phyloP scores from a whole-genome alignment of 1,140 invertebrate species.

The Arctopsyche grandis region DNA sequence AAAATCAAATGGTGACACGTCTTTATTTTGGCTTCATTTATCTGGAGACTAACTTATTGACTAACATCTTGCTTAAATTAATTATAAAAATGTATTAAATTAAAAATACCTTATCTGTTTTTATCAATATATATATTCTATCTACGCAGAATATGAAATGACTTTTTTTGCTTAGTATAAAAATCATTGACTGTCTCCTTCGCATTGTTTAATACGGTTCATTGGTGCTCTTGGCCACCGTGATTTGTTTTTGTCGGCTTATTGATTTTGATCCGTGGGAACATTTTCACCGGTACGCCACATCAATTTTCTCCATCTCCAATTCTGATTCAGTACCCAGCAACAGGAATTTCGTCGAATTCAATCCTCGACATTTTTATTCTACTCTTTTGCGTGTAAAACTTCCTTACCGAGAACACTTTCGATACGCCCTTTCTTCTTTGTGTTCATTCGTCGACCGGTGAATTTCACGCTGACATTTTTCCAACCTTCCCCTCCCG shows the following conservation, averaged over 20 bases:
- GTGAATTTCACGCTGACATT: neutral
- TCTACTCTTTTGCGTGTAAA: no score
- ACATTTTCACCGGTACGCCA: constrained; percentile 5
- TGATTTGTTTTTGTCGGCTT: constrained; percentile 28
- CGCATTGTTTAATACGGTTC: neutral
- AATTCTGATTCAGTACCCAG: neutral
- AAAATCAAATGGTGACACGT: no score
- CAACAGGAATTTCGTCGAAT: neutral
- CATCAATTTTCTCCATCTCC: neutral
- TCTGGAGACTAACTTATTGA: no score
- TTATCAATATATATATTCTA: no score
- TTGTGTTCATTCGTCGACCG: neutral
- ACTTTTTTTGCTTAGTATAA: no score
- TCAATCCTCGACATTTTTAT: neutral
- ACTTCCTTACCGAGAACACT: constrained; percentile 24
- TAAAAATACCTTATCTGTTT: no score
- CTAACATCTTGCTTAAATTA: no score
- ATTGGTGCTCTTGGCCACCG: neutral
- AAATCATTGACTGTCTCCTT: no score
- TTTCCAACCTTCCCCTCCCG: neutral
- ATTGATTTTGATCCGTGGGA: constrained; percentile 33
- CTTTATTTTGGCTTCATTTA: no score
- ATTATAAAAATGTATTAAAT: no score
- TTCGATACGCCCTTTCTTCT: constrained; percentile 25
- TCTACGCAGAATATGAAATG: no score